A percentile compares a stretch with the other conserved stretches of the same genome.
Evolutionary conservation across 2,113 vertebrate genomes (phyloP).

Genomic region (Cranoglanis bouderius): DNA sequence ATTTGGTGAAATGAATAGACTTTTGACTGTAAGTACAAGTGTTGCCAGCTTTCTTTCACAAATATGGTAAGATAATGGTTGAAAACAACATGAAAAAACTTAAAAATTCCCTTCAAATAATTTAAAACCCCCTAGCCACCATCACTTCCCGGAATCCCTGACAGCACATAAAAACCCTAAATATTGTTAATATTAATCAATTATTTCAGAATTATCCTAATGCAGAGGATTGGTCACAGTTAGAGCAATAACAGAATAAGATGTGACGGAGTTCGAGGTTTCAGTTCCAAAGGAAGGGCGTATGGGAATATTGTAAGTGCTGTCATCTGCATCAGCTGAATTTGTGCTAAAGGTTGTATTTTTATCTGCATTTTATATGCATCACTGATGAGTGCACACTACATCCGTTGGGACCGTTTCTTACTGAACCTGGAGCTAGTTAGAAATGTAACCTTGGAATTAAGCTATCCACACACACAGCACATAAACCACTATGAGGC

Average conservation of each 20-base stretch:
- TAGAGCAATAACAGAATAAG: not conserved
- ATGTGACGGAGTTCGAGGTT: no score
- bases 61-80: no score
- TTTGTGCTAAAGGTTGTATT: not conserved
- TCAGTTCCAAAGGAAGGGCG: not conserved
- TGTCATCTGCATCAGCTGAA: not conserved
- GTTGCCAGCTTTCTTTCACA: no score
- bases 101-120: no score
- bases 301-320: not conserved
- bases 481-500: constrained; percentile 11
- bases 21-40: no score
- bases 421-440: not conserved
- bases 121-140: no score
- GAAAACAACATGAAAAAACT: no score
- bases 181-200: not conserved
- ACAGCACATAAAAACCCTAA: not conserved
- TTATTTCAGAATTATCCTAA: not conserved
- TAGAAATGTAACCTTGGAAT: not conserved
- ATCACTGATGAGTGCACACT: not conserved
- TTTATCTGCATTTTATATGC: not conserved
- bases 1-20: no score
- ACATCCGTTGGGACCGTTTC: not conserved
- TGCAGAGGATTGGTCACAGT: not conserved
- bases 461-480: constrained; percentile 15
- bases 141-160: no score